Evolutionary conservation across 2,888 invertebrate species (phyloP).

Genomic region (Drosophila cyrtoloma): DNA sequence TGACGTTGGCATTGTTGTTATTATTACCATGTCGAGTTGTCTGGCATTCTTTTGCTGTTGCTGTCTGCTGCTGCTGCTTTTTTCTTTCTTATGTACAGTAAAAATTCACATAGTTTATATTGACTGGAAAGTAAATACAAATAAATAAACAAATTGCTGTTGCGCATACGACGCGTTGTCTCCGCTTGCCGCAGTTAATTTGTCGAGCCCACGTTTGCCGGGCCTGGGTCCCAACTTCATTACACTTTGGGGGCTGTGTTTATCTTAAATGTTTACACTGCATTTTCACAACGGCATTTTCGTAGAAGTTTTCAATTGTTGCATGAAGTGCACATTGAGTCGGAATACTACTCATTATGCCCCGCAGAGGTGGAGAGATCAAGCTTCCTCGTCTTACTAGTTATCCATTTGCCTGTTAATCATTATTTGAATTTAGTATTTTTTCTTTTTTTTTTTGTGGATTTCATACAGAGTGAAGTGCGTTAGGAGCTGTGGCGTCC

Average conservation of each 20-base stretch:
- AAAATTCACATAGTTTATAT: slow-evolving; percentile 84
- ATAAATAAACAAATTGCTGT: slow-evolving; percentile 71
- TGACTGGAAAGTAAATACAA: slow-evolving; percentile 85
- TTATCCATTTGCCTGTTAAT: slow-evolving; percentile 59
- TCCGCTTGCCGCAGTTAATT: slow-evolving; percentile 64
- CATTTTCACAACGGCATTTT: slow-evolving; percentile 74
- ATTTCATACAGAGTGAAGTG: neutral
- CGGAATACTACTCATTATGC: slow-evolving; percentile 5
- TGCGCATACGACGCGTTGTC: slow-evolving; percentile 74
- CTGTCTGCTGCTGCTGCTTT: neutral
- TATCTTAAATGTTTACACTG: slow-evolving; percentile 72
- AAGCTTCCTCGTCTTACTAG: slow-evolving; percentile 2
- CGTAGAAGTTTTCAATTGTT: slow-evolving; percentile 75
- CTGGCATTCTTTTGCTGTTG: slow-evolving; percentile 32
- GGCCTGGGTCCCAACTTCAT: slow-evolving; percentile 12
- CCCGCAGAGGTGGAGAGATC: slow-evolving; percentile 1
- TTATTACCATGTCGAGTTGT: slow-evolving; percentile 47
- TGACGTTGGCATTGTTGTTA: slow-evolving; percentile 46
- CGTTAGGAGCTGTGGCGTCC: neutral
- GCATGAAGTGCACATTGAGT: slow-evolving; percentile 47
- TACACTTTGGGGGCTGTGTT: slow-evolving; percentile 44
- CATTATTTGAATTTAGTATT: slow-evolving; percentile 76
- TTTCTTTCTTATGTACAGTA: slow-evolving; percentile 72
- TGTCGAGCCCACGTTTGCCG: slow-evolving; percentile 54
- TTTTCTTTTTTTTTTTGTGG: slow-evolving; percentile 13